These are phyloP conservation scores for Speoplatyrhinus poulsoni DNA, from an alignment of 2,113 vertebrate genomes.

Conservation along the genomic window DNA sequence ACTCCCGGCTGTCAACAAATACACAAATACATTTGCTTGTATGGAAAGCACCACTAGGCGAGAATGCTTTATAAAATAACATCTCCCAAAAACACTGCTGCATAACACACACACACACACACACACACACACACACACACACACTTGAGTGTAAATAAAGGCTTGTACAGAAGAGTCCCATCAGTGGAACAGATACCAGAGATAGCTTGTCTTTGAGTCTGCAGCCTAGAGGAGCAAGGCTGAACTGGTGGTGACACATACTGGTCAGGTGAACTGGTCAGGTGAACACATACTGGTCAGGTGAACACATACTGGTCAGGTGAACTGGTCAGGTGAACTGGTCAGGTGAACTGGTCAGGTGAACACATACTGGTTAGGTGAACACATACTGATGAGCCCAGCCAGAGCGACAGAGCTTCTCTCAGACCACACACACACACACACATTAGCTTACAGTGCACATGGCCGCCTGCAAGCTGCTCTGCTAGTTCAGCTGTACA, in stretches of 20 bases:
- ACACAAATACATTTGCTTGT: constrained; percentile 1
- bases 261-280: neutral
- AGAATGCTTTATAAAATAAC: constrained; percentile 51
- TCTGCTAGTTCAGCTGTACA: neutral
- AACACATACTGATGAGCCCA: too few species aligned
- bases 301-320: too few species aligned
- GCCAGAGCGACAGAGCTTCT: neutral
- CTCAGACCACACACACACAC: neutral
- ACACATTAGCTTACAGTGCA: constrained; percentile 16
- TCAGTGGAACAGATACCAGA: too few species aligned
- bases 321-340: too few species aligned
- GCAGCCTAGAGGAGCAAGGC: neutral
- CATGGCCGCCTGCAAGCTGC: neutral
- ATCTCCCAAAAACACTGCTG: constrained; percentile 2
- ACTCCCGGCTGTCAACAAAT: constrained; percentile 35
- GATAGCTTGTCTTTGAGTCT: too few species aligned
- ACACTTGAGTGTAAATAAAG: constrained; percentile 18
- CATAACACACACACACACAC: neutral
- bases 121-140: constrained; percentile 14
- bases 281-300: neutral
- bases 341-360: neutral
- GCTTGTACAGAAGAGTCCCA: neutral
- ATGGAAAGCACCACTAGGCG: constrained; percentile 47
- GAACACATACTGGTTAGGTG: neutral
- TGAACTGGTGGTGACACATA: too few species aligned